These are phyloP conservation scores for Drosophila flavopinicola DNA, from an alignment of 2,888 invertebrate species.

Conservation along the genomic window DNA sequence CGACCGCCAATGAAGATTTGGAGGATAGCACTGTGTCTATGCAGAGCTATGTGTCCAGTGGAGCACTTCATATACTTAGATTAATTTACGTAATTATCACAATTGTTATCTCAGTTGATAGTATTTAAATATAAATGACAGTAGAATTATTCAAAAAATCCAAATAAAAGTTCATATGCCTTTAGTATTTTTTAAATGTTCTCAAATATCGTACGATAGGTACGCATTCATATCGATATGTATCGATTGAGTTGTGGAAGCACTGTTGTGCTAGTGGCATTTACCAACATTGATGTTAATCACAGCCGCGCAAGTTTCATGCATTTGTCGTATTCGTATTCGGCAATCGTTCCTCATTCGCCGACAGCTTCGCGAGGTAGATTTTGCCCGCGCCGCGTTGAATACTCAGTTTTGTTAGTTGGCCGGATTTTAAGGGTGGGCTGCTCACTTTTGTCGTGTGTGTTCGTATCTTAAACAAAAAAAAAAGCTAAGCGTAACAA, in stretches of 20 bases:
- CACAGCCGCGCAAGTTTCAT: conserved; percentile 33
- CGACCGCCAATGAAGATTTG: conserved; percentile 22
- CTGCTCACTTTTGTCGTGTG: conserved; percentile 31
- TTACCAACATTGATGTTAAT: conserved; percentile 33
- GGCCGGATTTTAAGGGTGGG: conserved; percentile 34
- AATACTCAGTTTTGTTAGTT: conserved; percentile 45
- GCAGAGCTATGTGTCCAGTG: conserved; percentile 67
- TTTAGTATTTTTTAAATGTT: not conserved
- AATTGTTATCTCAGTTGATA: conserved; percentile 1
- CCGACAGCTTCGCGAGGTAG: conserved; percentile 46
- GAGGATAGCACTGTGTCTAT: conserved; percentile 60
- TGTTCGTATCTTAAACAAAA: conserved; percentile 24
- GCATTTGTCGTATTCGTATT: conserved; percentile 17
- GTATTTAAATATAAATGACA: not conserved
- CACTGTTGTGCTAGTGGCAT: not conserved
- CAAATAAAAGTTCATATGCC: not conserved
- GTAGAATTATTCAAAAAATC: not conserved
- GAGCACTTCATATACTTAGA: not conserved
- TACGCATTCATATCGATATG: too few species aligned
- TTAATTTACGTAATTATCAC: not conserved
- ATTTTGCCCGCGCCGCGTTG: conserved; percentile 40
- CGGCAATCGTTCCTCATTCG: conserved; percentile 50
- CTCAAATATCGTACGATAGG: not conserved
- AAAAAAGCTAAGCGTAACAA: conserved; percentile 29
- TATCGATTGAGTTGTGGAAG: conserved; percentile 5